These are phyloP conservation scores for Astropecten irregularis DNA, from an alignment of 53 echinoderm and acorn worm species.

Conservation along the genomic window DNA sequence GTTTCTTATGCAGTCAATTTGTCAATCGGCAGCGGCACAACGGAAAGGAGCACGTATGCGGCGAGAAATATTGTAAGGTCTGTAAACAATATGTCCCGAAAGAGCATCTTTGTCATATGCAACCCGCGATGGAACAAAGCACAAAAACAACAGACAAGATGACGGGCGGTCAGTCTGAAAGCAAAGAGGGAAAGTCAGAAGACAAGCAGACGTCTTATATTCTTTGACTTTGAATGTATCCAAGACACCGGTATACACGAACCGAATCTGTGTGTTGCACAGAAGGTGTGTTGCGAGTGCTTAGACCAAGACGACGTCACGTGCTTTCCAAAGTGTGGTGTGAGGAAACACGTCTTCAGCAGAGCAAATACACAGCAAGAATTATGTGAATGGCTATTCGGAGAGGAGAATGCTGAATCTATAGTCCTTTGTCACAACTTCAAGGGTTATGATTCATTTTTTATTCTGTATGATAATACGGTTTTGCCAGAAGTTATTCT, in stretches of 20 bases:
- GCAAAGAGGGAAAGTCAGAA: neutral
- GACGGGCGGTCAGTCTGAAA: neutral
- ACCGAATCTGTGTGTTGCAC: constrained; percentile 22
- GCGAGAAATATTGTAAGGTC: constrained; percentile 32
- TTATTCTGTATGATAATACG: constrained; percentile 33
- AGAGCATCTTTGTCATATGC: constrained; percentile 44
- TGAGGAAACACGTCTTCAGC: constrained; percentile 17
- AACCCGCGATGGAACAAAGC: neutral
- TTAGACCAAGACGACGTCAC: neutral
- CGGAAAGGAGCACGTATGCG: constrained; percentile 23
- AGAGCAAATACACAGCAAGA: constrained; percentile 19
- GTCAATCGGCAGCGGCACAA: neutral
- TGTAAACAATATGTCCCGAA: constrained; percentile 40
- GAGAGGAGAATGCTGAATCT: neutral
- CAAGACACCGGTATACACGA: constrained; percentile 31
- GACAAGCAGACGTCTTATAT: constrained; percentile 5
- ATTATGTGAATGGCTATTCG: constrained; percentile 56
- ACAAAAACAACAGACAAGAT: neutral
- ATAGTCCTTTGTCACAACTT: constrained; percentile 60
- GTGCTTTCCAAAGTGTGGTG: neutral
- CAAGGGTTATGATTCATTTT: constrained; percentile 32
- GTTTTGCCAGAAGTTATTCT: constrained; percentile 33
- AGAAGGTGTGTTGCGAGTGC: constrained; percentile 2
- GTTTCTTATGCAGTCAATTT: neutral
- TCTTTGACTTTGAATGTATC: constrained; percentile 41